A percentile compares a stretch with the other conserved stretches of the same genome.
Evolutionary conservation across 2,113 vertebrate genomes (phyloP).

Genomic region (Periophthalmus modestus): DNA sequence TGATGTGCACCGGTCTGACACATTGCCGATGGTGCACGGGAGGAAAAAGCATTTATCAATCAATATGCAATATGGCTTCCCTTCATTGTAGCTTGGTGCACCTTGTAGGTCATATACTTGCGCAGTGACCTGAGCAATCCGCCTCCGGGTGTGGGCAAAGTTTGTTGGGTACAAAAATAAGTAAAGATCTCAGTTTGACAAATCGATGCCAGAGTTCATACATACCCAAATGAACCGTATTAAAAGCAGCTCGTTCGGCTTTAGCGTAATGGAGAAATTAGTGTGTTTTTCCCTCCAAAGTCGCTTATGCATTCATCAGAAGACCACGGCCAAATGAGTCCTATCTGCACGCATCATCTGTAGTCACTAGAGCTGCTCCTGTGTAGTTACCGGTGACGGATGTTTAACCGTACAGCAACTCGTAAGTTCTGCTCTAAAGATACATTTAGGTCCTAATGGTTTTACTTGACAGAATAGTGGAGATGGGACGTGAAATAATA

Average conservation of each 20-base stretch:
- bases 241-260: slow-evolving; percentile 47
- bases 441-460: background rate
- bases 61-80: slow-evolving; percentile 67
- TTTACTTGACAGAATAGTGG: background rate
- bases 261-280: slow-evolving; percentile 32
- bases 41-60: slow-evolving; percentile 76
- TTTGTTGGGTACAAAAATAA: slow-evolving; percentile 38
- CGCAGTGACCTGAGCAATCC: slow-evolving; percentile 67
- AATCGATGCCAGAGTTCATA: slow-evolving; percentile 45
- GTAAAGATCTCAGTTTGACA: slow-evolving; percentile 25
- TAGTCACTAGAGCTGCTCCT: slow-evolving; percentile 41
- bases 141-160: slow-evolving; percentile 53
- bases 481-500: background rate
- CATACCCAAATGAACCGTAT: slow-evolving; percentile 48
- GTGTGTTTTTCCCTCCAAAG: slow-evolving; percentile 4
- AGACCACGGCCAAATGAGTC: slow-evolving; percentile 54
- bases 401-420: slow-evolving; percentile 29
- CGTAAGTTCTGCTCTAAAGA: slow-evolving; percentile 32
- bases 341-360: slow-evolving; percentile 30
- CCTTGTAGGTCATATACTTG: slow-evolving; percentile 71
- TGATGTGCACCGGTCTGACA: slow-evolving; percentile 73
- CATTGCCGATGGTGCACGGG: slow-evolving; percentile 73
- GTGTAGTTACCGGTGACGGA: slow-evolving; percentile 44
- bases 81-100: slow-evolving; percentile 56
- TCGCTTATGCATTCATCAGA: slow-evolving; percentile 46